Evolutionary conservation across 2,888 invertebrate genomes (phyloP).

Genomic region (Hydropsyche betteni): DNA sequence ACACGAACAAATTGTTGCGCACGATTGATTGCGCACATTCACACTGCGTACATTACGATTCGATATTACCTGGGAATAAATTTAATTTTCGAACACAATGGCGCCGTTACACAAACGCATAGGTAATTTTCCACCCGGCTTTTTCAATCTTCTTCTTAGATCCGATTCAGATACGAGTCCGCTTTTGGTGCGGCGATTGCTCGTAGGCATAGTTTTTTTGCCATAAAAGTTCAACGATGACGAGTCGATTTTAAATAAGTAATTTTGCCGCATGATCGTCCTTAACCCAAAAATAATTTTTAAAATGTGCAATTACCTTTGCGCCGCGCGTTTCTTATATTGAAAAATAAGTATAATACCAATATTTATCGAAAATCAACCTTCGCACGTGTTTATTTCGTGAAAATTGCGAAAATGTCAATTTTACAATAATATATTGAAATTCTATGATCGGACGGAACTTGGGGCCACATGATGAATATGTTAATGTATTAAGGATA

Average conservation of each 20-base stretch:
- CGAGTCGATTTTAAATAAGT: constrained; percentile 19
- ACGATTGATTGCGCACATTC: constrained; percentile 18
- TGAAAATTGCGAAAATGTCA: not conserved
- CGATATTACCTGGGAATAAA: constrained; percentile 7
- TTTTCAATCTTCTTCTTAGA: no score
- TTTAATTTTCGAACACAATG: constrained; percentile 16
- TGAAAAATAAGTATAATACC: not conserved
- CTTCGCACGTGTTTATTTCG: constrained; percentile 5
- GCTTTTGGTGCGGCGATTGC: no score
- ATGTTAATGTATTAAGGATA: no score
- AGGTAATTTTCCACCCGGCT: not conserved
- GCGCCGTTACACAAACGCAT: constrained; percentile 17
- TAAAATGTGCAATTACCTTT: not conserved
- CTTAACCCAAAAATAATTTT: constrained; percentile 19
- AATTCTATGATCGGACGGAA: no score
- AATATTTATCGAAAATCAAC: constrained; percentile 17
- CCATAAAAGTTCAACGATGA: constrained; percentile 5
- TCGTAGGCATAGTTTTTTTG: not conserved
- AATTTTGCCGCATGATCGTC: constrained; percentile 15
- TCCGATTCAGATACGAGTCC: no score
- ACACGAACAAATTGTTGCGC: constrained; percentile 10
- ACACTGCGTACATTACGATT: not conserved
- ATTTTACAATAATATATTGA: no score
- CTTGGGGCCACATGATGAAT: no score
- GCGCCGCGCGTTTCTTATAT: not conserved